phyloP scores from a whole-genome alignment of 2,113 vertebrate species.

The Nanorana parkeri region DNA sequence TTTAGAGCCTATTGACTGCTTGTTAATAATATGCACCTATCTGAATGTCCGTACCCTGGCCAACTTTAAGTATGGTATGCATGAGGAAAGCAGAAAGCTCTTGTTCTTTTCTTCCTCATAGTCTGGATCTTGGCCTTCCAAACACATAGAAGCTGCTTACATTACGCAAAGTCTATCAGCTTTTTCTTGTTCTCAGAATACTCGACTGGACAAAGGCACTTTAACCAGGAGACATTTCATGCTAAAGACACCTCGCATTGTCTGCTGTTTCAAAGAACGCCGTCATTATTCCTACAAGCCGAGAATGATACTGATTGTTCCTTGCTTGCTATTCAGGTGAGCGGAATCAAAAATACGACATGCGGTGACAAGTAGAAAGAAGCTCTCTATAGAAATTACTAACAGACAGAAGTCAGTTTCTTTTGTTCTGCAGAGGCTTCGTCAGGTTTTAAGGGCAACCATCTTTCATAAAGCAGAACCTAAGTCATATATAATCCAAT shows the following conservation, averaged over 20 bases:
- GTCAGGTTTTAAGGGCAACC: neutral
- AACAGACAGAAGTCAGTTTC: neutral
- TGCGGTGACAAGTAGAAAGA: neutral
- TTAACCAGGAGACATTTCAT: neutral
- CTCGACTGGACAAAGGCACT: neutral
- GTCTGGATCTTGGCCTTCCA: neutral
- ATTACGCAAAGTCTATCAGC: neutral
- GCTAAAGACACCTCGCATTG: neutral
- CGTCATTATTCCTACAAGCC: neutral
- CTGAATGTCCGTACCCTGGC: too few relatives aligned
- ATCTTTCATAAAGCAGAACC: too few relatives aligned
- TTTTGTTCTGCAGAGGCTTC: neutral
- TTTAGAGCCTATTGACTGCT: too few relatives aligned
- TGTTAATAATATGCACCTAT: too few relatives aligned
- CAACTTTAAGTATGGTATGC: too few relatives aligned
- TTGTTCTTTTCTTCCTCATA: neutral
- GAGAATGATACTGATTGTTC: neutral
- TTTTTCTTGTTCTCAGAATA: neutral
- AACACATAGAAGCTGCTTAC: neutral
- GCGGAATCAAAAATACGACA: neutral
- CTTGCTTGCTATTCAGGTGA: constrained; percentile 1
- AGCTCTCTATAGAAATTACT: neutral
- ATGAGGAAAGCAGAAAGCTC: neutral
- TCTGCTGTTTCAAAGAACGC: neutral
- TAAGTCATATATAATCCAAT: too few relatives aligned